These are phyloP conservation scores for Apteryx owenii DNA, from an alignment of 2,113 vertebrate species.

Conservation along the genomic window DNA sequence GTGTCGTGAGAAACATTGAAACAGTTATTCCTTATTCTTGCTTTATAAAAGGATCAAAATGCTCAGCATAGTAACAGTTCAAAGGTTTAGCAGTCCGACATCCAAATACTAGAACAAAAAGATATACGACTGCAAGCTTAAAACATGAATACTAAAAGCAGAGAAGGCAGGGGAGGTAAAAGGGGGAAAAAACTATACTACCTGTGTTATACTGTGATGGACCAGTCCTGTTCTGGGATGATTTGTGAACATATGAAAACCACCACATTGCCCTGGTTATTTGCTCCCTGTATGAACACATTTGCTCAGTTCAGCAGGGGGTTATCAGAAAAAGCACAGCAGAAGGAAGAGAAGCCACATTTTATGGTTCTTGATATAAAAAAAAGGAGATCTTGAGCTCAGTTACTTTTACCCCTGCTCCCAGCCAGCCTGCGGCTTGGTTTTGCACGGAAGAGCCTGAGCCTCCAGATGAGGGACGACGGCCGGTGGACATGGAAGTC, in stretches of 20 bases:
- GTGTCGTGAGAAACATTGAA: not conserved
- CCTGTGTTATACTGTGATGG: not conserved
- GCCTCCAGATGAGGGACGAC: not conserved
- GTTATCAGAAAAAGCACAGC: accelerated
- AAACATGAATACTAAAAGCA: not conserved
- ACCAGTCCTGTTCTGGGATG: not conserved
- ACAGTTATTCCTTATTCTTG: not conserved
- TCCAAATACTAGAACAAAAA: not conserved
- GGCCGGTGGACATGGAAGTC: no score
- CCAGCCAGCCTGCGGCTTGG: not conserved
- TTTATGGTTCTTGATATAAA: not conserved
- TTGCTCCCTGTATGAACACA: not conserved
- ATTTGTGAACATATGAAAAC: not conserved
- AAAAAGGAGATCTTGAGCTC: not conserved
- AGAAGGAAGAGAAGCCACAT: not conserved
- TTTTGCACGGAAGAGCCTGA: not conserved
- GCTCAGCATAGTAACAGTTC: not conserved
- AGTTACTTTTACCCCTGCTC: not conserved
- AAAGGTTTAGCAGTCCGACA: not conserved
- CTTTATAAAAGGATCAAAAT: not conserved
- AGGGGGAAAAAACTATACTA: not conserved
- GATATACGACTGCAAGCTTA: not conserved
- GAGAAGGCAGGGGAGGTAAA: not conserved
- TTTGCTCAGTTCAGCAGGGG: not conserved
- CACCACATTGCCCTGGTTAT: not conserved